These are phyloP conservation scores for Oryzias javanicus DNA, from an alignment of 2,113 vertebrate species.

Conservation along the genomic window DNA sequence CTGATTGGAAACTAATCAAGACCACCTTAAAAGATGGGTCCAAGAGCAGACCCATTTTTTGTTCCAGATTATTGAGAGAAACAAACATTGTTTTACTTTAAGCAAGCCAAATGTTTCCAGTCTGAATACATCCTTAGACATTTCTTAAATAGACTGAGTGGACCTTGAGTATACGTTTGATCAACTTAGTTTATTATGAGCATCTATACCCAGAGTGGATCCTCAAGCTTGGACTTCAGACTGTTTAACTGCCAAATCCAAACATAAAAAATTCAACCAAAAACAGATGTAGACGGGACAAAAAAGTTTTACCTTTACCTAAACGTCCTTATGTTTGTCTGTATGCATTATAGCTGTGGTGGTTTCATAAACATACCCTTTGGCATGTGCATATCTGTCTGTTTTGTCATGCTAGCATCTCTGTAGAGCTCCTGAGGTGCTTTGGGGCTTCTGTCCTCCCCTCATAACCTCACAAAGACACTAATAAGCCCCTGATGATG, in stretches of 20 bases:
- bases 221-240: background rate
- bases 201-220: background rate
- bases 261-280: background rate
- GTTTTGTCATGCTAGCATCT: slow-evolving; percentile 41
- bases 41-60: no score
- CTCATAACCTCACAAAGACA: slow-evolving; percentile 82
- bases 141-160: no score
- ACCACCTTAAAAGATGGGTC: no score
- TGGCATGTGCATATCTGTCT: slow-evolving; percentile 35
- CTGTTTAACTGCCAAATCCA: slow-evolving; percentile 7
- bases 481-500: slow-evolving; percentile 95
- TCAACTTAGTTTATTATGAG: background rate
- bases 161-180: background rate
- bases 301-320: slow-evolving; percentile 7
- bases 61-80: no score
- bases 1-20: no score
- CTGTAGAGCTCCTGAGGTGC: slow-evolving; percentile 52
- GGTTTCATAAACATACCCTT: slow-evolving; percentile 38
- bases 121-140: no score
- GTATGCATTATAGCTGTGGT: background rate
- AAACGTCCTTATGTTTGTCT: background rate
- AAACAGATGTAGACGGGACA: background rate
- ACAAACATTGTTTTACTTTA: no score
- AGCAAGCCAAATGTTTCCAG: no score
- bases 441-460: slow-evolving; percentile 70